These are phyloP conservation scores for Crotophaga sulcirostris DNA, from an alignment of 2,113 vertebrate genomes.

Conservation along the genomic window DNA sequence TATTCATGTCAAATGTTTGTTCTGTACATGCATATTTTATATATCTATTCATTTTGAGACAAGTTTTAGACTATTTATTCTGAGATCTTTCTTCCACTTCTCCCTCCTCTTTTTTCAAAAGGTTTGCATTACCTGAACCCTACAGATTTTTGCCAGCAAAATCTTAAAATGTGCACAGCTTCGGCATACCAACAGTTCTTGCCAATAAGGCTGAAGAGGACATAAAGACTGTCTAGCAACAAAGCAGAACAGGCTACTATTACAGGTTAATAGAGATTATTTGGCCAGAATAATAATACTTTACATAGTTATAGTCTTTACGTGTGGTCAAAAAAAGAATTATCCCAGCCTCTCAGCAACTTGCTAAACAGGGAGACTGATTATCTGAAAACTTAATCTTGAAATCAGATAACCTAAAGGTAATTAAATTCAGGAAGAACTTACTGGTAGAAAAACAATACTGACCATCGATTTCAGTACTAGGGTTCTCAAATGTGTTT, in stretches of 20 bases:
- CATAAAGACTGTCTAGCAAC: not conserved
- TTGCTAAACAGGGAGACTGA: not conserved
- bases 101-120: not conserved
- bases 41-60: not conserved
- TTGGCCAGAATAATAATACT: not conserved
- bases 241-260: not conserved
- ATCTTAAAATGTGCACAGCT: not conserved
- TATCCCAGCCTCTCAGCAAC: not conserved
- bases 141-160: not conserved
- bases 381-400: constrained; percentile 22
- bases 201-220: not conserved
- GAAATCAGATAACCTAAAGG: constrained; percentile 26
- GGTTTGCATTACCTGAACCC: not conserved
- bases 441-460: not conserved
- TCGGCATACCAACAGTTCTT: not conserved
- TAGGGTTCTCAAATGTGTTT: not conserved
- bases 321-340: not conserved
- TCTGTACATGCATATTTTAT: not conserved
- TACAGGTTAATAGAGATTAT: not conserved
- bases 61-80: not conserved
- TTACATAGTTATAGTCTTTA: not conserved
- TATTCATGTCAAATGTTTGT: not conserved
- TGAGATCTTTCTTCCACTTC: not conserved
- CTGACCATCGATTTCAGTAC: not conserved
- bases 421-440: constrained; percentile 6